phyloP scores from a whole-genome alignment of 2,797 vertebrate genomes.

The Acestrorhynchus altus region DNA sequence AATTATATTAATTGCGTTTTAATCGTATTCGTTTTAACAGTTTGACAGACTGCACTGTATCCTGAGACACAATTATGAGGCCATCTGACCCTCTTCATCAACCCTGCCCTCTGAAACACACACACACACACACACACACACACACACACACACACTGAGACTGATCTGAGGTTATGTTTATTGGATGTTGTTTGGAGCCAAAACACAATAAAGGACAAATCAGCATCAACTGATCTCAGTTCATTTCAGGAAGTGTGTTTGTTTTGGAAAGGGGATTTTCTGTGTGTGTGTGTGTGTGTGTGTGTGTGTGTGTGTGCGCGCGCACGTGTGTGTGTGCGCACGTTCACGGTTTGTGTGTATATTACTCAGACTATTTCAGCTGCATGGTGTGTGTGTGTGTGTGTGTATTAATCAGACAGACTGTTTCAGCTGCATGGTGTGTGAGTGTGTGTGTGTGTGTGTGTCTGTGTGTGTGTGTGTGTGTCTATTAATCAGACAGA shows the following conservation, averaged over 20 bases:
- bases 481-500: too few species aligned
- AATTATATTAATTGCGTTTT: too few species aligned
- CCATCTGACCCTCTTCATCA: too few species aligned
- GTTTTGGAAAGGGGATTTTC: neutral
- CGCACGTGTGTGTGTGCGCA: neutral
- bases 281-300: neutral
- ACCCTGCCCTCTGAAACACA: neutral
- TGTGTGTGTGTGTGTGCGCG: neutral
- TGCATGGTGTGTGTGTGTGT: neutral
- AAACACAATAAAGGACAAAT: neutral
- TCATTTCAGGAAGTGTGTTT: neutral
- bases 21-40: too few species aligned
- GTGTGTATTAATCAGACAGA: neutral
- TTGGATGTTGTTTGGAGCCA: neutral
- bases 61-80: too few species aligned
- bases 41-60: too few species aligned
- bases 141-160: constrained; percentile 2
- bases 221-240: neutral
- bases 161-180: neutral
- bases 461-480: too few species aligned
- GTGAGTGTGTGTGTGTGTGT: too few species aligned
- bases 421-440: too few species aligned
- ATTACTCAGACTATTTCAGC: too few species aligned
- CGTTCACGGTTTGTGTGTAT: neutral
- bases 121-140: neutral